Conservation (phyloP, 2,888 invertebrate species). For the Mesorhabditis sp. region DNA sequence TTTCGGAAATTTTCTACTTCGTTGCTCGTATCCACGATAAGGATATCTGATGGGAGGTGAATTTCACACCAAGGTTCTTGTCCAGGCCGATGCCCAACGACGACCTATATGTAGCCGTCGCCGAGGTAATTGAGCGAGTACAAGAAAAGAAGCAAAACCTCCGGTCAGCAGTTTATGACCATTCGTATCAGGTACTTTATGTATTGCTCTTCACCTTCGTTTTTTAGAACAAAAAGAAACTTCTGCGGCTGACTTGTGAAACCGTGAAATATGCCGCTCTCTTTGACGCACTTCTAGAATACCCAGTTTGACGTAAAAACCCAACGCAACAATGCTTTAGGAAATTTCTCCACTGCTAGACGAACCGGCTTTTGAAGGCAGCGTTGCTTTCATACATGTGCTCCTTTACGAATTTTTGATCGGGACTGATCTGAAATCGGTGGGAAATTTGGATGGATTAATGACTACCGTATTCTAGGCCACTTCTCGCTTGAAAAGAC, state of each 20-base stretch:
- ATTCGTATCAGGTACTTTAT: conserved; percentile 33
- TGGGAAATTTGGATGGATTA: not conserved
- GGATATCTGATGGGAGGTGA: too few relatives aligned
- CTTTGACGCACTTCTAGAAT: conserved; percentile 33
- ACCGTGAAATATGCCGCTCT: conserved; percentile 42
- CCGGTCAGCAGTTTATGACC: conserved; percentile 42
- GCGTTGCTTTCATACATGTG: conserved; percentile 30
- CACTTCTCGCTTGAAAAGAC: not conserved
- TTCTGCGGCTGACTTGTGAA: conserved; percentile 49
- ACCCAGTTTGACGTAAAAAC: not conserved
- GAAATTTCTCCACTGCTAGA: conserved; percentile 16
- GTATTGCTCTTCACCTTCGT: not conserved
- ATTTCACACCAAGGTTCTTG: not conserved
- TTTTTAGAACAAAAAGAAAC: conserved; percentile 52
- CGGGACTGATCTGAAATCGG: conserved; percentile 30
- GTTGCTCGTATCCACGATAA: too few relatives aligned
- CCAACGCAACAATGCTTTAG: too few relatives aligned
- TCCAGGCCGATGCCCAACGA: conserved; percentile 28
- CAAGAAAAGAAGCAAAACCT: conserved; percentile 38
- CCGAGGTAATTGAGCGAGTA: conserved; percentile 40
- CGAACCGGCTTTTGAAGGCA: conserved; percentile 26
- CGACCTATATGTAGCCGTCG: conserved; percentile 38
- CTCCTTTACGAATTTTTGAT: conserved; percentile 39
- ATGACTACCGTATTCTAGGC: not conserved
- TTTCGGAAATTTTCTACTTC: not conserved